These are phyloP conservation scores for Camarhynchus parvulus DNA, from an alignment of 2,113 vertebrate species.

Conservation along the genomic window DNA sequence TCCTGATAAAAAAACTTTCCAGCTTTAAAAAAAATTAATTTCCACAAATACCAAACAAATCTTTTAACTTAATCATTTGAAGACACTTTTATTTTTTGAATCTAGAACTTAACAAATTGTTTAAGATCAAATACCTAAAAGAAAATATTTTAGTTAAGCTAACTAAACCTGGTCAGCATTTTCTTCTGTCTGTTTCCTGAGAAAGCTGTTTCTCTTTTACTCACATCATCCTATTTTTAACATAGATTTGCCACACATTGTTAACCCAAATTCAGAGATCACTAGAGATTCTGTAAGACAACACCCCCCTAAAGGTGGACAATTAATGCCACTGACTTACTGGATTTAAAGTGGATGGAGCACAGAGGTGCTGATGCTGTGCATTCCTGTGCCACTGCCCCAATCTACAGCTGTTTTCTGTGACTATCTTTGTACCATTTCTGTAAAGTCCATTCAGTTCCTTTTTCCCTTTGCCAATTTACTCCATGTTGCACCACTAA, in stretches of 20 bases:
- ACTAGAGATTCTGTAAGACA: neutral
- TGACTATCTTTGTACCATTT: neutral
- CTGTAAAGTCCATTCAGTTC: neutral
- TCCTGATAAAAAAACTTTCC: neutral
- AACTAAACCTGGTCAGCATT: neutral
- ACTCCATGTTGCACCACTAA: neutral
- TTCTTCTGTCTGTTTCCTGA: neutral
- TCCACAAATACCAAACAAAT: neutral
- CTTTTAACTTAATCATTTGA: neutral
- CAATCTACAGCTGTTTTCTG: neutral
- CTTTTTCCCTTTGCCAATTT: neutral
- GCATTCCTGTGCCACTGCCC: neutral
- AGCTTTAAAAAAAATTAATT: neutral
- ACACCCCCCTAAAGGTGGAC: neutral
- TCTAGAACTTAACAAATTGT: neutral
- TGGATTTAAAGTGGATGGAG: neutral
- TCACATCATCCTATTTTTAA: neutral
- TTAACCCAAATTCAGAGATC: neutral
- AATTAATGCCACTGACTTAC: neutral
- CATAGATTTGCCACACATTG: fast-evolving
- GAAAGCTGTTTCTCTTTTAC: neutral
- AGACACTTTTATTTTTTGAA: neutral
- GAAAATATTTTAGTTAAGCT: neutral
- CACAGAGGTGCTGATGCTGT: neutral
- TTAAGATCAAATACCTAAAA: neutral